Evolutionary conservation across 1,140 invertebrate genomes (phyloP), one percentile per base, ranked within the genome.

Genomic region (Penaeus indicus): DNA sequence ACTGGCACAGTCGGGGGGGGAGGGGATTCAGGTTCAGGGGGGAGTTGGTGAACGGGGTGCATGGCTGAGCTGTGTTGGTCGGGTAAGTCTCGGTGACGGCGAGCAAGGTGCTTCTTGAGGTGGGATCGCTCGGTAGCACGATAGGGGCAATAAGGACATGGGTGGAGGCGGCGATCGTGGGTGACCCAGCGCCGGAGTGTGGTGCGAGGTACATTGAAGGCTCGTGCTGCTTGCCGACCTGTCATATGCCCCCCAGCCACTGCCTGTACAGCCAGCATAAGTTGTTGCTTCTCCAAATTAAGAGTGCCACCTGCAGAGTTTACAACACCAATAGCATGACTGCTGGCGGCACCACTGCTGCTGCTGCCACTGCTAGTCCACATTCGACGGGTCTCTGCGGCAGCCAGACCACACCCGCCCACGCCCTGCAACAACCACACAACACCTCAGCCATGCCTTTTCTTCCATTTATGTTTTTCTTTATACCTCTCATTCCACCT

Each of bases 351-450:
- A 27, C 47, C 47, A 60, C 78, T 80, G 54, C 38, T 80, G 78
- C 78, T 60, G 78, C 78, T 80, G 54, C 38, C 61, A 60, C 78
- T 60, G 78, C 78, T 60, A 22, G n/a, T n/a, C 47, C 47, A 80
- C n/a, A 60, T 47, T 61, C 19, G 78, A 80, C 38, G 78, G 27
- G 78, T n/a, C 22, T 60, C 42, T 25, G 25, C 25, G 78, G n/a
- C 38, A 25, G 21, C 78, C 42, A 27, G 47, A 79, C 77, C 77
- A 80, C 47, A 47, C 54, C 78, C 78, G 61, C 78, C 78, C 78
- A 80, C 78, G 78, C 78, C 78, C 78, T 80, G 78, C 78, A 80
- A 80, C 78, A 80, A 80, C 78, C 78, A 80, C 78, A 80, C 42
- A 32, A 80, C 78, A 80, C 78, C 78, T 80, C 47, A 80, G 38